These are phyloP conservation scores for Drosophila hamatofila DNA, from an alignment of 2,888 invertebrate genomes.

Conservation along the genomic window DNA sequence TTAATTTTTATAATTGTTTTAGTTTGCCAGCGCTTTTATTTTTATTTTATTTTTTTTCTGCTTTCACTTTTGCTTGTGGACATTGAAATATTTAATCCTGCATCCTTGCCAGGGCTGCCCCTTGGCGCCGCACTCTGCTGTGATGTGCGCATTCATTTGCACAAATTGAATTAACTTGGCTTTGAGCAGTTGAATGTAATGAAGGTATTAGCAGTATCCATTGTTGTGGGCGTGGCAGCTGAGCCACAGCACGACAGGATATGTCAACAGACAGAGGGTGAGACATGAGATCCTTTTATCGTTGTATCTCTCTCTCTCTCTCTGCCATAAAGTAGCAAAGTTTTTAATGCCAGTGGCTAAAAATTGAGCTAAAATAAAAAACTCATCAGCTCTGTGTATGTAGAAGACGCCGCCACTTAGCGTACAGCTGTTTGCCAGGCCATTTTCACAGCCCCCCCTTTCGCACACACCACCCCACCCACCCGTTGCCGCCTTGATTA, in stretches of 20 bases:
- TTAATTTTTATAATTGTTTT: slow-evolving; percentile 21
- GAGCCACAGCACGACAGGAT: slow-evolving; percentile 44
- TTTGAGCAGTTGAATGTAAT: slow-evolving; percentile 52
- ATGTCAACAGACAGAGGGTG: slow-evolving; percentile 23
- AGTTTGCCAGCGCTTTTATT: slow-evolving; percentile 4
- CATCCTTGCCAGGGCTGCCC: neutral
- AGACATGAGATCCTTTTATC: slow-evolving; percentile 4
- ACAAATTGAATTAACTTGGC: slow-evolving; percentile 73
- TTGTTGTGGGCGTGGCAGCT: slow-evolving; percentile 41
- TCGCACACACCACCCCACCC: neutral
- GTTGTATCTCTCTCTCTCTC: slow-evolving; percentile 3
- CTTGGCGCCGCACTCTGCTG: neutral
- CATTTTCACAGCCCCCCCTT: slow-evolving; percentile 11
- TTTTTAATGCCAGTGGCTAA: slow-evolving; percentile 66
- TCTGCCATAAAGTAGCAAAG: slow-evolving; percentile 47
- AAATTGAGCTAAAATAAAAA: slow-evolving; percentile 42
- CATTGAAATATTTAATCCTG: slow-evolving; percentile 36
- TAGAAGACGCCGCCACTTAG: slow-evolving; percentile 50
- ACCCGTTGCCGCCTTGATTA: neutral
- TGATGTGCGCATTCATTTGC: slow-evolving; percentile 60
- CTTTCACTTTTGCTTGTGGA: slow-evolving; percentile 9
- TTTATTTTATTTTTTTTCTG: neutral
- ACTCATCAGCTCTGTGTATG: slow-evolving; percentile 33
- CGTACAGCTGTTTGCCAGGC: slow-evolving; percentile 57
- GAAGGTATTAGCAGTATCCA: slow-evolving; percentile 49